phyloP scores from a whole-genome alignment of 37 sponge, comb jelly and placozoan genomes.

The Haliclona indistincta region DNA sequence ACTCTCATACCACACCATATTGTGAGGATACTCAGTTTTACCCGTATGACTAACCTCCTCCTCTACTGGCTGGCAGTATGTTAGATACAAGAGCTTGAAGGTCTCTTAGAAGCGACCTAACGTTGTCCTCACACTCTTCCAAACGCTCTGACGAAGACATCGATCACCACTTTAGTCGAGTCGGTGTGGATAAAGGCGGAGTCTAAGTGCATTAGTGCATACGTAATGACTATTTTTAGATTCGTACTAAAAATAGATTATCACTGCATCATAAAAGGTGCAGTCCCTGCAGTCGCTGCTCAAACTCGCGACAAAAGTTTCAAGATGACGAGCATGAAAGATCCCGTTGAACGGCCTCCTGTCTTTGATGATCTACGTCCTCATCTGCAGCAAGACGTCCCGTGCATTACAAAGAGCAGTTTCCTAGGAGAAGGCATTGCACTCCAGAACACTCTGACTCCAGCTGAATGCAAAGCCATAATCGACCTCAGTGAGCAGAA shows the following conservation, averaged over 20 bases:
- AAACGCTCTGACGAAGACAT: conserved; percentile 45
- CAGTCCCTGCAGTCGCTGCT: too few species aligned
- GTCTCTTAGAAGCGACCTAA: conserved; percentile 23
- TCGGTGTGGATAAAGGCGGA: too few species aligned
- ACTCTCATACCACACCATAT: background rate
- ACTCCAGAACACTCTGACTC: conserved; percentile 31
- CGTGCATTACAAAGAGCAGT: conserved; percentile 9
- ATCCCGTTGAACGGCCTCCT: conserved; percentile 20
- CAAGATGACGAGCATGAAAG: background rate
- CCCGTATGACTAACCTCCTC: conserved; percentile 7
- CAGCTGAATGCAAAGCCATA: conserved; percentile 65
- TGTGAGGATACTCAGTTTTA: background rate
- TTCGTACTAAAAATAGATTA: conserved; percentile 1
- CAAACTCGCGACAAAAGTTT: background rate
- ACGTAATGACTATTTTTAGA: background rate
- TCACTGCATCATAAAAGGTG: background rate
- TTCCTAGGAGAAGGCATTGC: conserved; percentile 59
- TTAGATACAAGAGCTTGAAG: conserved; percentile 9
- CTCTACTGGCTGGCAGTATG: conserved; percentile 28
- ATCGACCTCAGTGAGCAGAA: conserved; percentile 50
- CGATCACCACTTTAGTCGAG: background rate
- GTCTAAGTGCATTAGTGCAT: too few species aligned
- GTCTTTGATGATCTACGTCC: conserved; percentile 20
- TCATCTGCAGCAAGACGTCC: background rate
- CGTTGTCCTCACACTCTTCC: conserved; percentile 21